A percentile compares a stretch with the other conserved stretches of the same genome.
Conservation (phyloP, 2,113 vertebrate species). For the Chauna torquata region DNA sequence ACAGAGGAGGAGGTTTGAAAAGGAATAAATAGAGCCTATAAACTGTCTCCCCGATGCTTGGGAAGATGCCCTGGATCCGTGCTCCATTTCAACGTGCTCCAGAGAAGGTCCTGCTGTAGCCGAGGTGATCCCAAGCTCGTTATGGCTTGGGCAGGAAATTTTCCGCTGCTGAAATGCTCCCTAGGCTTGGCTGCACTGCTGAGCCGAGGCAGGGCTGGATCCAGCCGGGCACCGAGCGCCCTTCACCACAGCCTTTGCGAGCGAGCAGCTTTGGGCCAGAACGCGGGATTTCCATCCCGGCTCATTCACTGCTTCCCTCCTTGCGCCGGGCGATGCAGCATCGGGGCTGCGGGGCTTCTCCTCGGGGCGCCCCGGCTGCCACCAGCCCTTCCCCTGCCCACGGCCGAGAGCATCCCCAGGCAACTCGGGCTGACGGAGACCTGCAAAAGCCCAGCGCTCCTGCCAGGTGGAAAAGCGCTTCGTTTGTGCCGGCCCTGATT, state of each 20-base stretch:
- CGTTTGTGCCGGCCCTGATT: neutral
- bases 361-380: neutral
- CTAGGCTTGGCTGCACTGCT: neutral
- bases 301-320: neutral
- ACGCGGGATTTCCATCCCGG: neutral
- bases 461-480: neutral
- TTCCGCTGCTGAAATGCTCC: neutral
- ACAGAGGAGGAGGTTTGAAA: neutral
- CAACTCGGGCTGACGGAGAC: neutral
- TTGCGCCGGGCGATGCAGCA: accelerated
- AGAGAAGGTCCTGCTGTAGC: neutral
- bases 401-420: neutral
- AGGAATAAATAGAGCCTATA: neutral
- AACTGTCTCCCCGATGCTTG: neutral
- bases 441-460: neutral
- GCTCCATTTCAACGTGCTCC: neutral
- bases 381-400: neutral
- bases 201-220: neutral
- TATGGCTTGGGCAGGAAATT: neutral
- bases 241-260: neutral
- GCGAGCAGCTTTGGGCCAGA: neutral
- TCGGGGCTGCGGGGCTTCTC: neutral
- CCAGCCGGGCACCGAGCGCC: accelerated
- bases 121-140: neutral
- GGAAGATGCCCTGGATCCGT: neutral